Conservation (phyloP, 2,888 invertebrate genomes). For the Hirtodrosophila trivittata region DNA sequence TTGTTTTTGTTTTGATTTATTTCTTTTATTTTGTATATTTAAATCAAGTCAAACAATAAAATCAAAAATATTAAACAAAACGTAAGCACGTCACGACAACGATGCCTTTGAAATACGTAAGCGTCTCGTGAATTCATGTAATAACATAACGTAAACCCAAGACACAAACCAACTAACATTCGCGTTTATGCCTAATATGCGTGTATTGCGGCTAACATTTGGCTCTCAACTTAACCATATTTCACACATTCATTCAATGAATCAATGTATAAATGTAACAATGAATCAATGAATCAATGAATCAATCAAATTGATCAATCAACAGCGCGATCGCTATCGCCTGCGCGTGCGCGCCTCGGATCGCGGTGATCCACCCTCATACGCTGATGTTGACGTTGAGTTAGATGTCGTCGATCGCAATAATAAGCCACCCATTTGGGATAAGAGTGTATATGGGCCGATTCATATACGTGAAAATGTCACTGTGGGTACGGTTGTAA, state of each 20-base stretch:
- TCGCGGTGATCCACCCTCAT: slow-evolving; percentile 95
- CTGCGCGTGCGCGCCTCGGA: slow-evolving; percentile 98
- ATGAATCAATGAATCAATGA: slow-evolving; percentile 21
- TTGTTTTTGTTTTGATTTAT: slow-evolving; percentile 42
- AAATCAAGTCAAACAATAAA: slow-evolving; percentile 35
- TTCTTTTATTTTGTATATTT: slow-evolving; percentile 41
- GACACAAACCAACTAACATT: slow-evolving; percentile 55
- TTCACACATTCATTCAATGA: slow-evolving; percentile 18
- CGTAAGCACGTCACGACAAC: slow-evolving; percentile 45
- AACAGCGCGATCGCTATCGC: slow-evolving; percentile 96
- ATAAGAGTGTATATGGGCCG: slow-evolving; percentile 97
- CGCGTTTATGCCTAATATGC: slow-evolving; percentile 25
- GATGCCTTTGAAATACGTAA: slow-evolving; percentile 68
- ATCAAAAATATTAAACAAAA: slow-evolving; percentile 48
- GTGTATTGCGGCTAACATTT: slow-evolving; percentile 39
- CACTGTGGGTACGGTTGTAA: slow-evolving; percentile 99
- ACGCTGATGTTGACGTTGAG: slow-evolving; percentile 98
- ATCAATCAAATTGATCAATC: slow-evolving; percentile 27
- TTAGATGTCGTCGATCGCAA: slow-evolving; percentile 99
- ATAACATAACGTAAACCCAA: slow-evolving; percentile 43
- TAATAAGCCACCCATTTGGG: slow-evolving; percentile 99
- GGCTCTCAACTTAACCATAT: slow-evolving; percentile 40
- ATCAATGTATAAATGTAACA: slow-evolving; percentile 35
- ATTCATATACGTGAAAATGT: slow-evolving; percentile 99
- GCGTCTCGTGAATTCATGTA: slow-evolving; percentile 14